A percentile compares a stretch with the other conserved stretches of the same genome.
phyloP scores from a whole-genome alignment of 2,797 vertebrate species.

The Ctenochaetus hawaiiensis region DNA sequence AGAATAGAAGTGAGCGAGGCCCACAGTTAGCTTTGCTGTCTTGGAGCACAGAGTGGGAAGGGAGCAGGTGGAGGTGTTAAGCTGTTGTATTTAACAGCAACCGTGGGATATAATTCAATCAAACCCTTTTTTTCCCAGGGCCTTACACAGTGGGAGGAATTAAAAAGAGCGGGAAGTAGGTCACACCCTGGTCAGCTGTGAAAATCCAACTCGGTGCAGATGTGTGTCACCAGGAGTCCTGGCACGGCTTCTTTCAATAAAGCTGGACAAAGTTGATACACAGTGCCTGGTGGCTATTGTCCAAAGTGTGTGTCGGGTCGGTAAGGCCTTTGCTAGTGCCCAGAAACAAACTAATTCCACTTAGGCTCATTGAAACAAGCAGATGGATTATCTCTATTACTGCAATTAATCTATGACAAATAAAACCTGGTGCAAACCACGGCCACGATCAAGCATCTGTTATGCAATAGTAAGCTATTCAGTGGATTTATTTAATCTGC shows the following conservation, averaged over 20 bases:
- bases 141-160: conserved; percentile 34
- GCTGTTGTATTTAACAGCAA: conserved; percentile 27
- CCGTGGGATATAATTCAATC: conserved; percentile 48
- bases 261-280: conserved; percentile 69
- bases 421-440: conserved; percentile 31
- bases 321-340: conserved; percentile 36
- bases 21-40: conserved; percentile 14
- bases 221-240: conserved; percentile 82
- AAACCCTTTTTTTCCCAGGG: conserved; percentile 59
- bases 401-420: conserved; percentile 36
- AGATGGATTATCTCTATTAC: conserved; percentile 63
- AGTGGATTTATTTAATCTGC: conserved; percentile 70
- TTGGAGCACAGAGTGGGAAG: conserved; percentile 16
- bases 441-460: conserved; percentile 61
- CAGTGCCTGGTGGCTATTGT: conserved; percentile 76
- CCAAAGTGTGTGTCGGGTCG: conserved; percentile 44
- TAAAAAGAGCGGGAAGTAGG: conserved; percentile 60
- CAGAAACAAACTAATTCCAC: conserved; percentile 53
- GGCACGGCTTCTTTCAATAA: conserved; percentile 74
- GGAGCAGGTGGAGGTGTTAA: conserved; percentile 21
- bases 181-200: conserved; percentile 75
- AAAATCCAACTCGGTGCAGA: conserved; percentile 78
- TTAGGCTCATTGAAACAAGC: conserved; percentile 57
- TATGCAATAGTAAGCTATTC: conserved; percentile 72
- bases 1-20: conserved; percentile 54